A percentile compares a stretch with the other conserved stretches of the same genome.
phyloP scores from a whole-genome alignment of 2,888 invertebrate species.

The Acanthococcus lagerstroemiae region DNA sequence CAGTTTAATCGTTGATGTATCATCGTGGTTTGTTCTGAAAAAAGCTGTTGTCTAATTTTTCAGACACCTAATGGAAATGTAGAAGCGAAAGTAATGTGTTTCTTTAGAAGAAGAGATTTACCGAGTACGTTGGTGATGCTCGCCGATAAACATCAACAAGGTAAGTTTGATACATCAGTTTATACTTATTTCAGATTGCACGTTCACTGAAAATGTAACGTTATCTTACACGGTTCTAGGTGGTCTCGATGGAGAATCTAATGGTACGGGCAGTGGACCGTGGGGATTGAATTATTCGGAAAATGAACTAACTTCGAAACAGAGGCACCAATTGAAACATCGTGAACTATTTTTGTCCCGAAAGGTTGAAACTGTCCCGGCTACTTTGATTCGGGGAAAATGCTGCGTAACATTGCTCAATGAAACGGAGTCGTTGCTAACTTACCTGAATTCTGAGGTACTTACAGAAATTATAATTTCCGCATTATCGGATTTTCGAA shows the following conservation, averaged over 20 bases:
- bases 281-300: constrained; percentile 39
- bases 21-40: constrained; percentile 19
- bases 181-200: no score
- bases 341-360: constrained; percentile 95
- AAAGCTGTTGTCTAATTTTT: constrained; percentile 42
- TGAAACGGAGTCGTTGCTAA: constrained; percentile 93
- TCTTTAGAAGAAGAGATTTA: constrained; percentile 94
- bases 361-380: constrained; percentile 94
- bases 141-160: constrained; percentile 95
- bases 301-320: constrained; percentile 63
- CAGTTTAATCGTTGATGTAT: background rate
- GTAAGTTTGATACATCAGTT: no score
- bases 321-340: constrained; percentile 92
- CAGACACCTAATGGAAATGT: constrained; percentile 93
- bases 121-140: constrained; percentile 90
- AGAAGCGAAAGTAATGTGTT: constrained; percentile 99
- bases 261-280: constrained; percentile 35
- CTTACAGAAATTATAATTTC: no score
- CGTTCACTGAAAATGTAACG: background rate
- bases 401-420: constrained; percentile 97
- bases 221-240: constrained; percentile 43
- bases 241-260: constrained; percentile 58
- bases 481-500: background rate
- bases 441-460: constrained; percentile 93
- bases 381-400: constrained; percentile 98